Base-by-base conservation (phyloP, 2,797 vertebrate genomes). In the Zenarchopterus dispar region DNA sequence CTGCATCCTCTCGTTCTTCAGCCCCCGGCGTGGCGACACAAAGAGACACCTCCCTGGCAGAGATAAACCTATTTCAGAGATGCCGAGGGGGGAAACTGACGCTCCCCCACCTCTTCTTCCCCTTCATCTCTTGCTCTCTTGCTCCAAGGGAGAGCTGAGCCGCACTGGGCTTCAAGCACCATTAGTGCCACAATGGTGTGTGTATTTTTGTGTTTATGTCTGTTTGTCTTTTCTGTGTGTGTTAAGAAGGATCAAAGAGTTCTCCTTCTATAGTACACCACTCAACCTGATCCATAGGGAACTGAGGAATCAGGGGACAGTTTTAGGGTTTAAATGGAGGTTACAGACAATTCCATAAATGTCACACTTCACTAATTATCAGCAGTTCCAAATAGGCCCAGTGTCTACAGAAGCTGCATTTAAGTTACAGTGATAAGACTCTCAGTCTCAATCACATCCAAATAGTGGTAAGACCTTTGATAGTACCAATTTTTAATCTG, bases 1-100 rank as follows among this genome's bases (percentile, higher is more conserved):
- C 83, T 87, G 84, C 86, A 88, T 89, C 88, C 78, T 89, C 86
- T 85, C 75, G 67, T 65, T 66, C 81, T 68, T 87, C 84, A 84
- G 70, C 79, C 62, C 78, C 63, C 16, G 21, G 77, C 62, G 48
- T 78, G 72, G 77, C 42, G 73, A 87, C 84, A 88, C 85, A 92
- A 92, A 90, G 77, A 89, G 82, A 90, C 89, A 89, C 73, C 86
- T 89, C 88, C 81, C 85, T 84, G 85, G 87, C 84, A 92, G 85
- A 92, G 89, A 91, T 90, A 91, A 91, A 86, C 84, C 86, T 77
- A 86, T 91, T 88, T 88, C 55, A 70, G 66, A 65, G 79, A 87
- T 73, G 83, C 73, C 9, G 69, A 74, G 79, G 77, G 46, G 56
- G 75, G 72, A 79, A 84, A 73, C 71, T 80, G 80, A 90, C 51